A percentile compares a stretch with the other conserved stretches of the same genome.
phyloP scores from a whole-genome alignment of 2,797 vertebrate genomes.

The Jordanella pulchra region DNA sequence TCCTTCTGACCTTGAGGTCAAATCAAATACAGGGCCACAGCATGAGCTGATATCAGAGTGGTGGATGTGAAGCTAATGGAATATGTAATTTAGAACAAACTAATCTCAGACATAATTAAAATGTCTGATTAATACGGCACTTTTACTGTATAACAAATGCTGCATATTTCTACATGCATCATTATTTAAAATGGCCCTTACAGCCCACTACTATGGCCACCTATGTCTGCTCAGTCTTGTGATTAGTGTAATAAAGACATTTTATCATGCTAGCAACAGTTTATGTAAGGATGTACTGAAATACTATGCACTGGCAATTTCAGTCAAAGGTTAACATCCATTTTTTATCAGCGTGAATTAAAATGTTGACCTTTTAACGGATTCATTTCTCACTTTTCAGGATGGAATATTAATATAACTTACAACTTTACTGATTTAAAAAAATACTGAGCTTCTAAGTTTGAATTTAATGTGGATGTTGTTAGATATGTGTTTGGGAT shows the following conservation, averaged over 20 bases:
- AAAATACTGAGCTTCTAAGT: no score
- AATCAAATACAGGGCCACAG: conserved; percentile 15
- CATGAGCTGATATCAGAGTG: conserved; percentile 19
- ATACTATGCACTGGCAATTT: neutral
- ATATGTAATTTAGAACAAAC: neutral
- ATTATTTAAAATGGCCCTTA: conserved; percentile 17
- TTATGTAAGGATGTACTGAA: conserved; percentile 2
- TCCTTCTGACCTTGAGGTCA: conserved; percentile 44
- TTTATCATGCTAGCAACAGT: conserved; percentile 1
- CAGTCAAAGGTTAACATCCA: neutral
- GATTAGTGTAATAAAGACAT: neutral
- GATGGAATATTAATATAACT: neutral
- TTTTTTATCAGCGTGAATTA: neutral
- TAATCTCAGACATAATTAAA: conserved; percentile 18
- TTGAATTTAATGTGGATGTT: no score
- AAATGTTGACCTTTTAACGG: neutral
- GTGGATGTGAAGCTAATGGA: conserved; percentile 4
- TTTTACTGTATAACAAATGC: conserved; percentile 25
- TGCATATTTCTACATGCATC: conserved; percentile 18
- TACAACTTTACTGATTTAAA: neutral
- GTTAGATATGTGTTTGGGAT: neutral
- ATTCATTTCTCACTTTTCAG: neutral
- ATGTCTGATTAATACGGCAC: conserved; percentile 14
- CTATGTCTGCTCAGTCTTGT: conserved; percentile 4
- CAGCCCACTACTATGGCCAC: neutral